Conservation (phyloP, 2,888 invertebrate genomes). For the Stenodema calcarata region DNA sequence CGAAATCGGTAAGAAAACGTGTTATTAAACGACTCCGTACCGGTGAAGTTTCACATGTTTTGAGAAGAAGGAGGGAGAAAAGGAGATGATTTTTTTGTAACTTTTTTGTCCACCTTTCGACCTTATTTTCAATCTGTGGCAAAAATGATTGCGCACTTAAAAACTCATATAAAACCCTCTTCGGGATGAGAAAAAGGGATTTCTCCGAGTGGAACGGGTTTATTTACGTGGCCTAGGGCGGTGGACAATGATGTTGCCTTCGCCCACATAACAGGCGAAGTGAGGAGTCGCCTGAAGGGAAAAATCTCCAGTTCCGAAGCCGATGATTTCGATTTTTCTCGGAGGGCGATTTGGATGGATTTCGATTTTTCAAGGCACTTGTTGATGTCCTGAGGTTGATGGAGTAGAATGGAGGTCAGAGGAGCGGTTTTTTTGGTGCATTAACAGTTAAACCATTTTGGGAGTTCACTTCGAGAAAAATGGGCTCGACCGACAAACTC, state of each 20-base stretch:
- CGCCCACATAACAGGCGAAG: not conserved
- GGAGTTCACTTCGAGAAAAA: too few relatives aligned
- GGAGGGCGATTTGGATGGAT: too few relatives aligned
- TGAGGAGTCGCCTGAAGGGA: not conserved
- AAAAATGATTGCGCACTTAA: slow-evolving; percentile 3
- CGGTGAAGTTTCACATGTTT: not conserved
- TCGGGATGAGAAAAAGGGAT: not conserved
- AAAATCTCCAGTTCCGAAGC: not conserved
- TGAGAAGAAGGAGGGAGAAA: not conserved
- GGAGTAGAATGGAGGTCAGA: too few relatives aligned
- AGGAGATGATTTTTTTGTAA: not conserved
- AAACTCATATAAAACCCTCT: not conserved
- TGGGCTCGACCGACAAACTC: too few relatives aligned
- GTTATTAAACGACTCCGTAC: not conserved
- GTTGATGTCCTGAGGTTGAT: too few relatives aligned
- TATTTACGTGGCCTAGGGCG: not conserved
- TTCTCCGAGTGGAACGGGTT: not conserved
- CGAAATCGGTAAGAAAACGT: slow-evolving; percentile 10
- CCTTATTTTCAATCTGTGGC: slow-evolving; percentile 4
- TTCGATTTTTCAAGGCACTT: too few relatives aligned
- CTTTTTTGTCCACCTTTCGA: not conserved
- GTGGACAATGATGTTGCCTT: not conserved
- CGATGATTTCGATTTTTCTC: not conserved
- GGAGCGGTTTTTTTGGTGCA: too few relatives aligned
- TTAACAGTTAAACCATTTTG: too few relatives aligned